phyloP scores from a whole-genome alignment of 2,113 vertebrate species.

The Neotoma lepida region DNA sequence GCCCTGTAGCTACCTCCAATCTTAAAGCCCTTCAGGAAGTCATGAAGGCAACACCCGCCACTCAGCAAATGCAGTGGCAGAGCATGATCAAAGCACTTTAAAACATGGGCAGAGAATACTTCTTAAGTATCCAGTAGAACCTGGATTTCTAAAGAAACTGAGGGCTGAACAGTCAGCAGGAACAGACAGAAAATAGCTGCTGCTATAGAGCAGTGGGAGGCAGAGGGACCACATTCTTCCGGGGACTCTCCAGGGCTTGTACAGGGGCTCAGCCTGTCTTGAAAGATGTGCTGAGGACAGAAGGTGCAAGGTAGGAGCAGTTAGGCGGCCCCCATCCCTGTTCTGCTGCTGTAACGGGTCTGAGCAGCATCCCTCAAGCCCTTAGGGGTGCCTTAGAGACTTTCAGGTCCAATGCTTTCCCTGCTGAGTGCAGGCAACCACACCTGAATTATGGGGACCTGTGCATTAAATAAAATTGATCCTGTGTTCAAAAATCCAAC shows the following conservation, averaged over 20 bases:
- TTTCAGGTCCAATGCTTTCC: background rate
- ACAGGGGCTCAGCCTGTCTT: background rate
- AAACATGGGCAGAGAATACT: background rate
- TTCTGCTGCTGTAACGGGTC: background rate
- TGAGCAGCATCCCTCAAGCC: background rate
- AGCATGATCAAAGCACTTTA: too few relatives aligned
- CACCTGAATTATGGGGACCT: background rate
- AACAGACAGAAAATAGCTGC: background rate
- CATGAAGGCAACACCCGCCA: background rate
- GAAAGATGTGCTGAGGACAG: background rate
- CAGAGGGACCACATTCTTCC: background rate
- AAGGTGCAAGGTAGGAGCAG: too few relatives aligned
- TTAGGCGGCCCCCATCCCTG: background rate
- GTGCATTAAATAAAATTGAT: too few relatives aligned
- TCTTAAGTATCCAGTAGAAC: background rate
- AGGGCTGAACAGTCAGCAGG: background rate
- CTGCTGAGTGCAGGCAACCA: background rate
- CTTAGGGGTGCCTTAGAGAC: background rate
- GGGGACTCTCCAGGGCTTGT: background rate
- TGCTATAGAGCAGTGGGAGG: background rate
- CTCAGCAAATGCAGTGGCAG: too few relatives aligned
- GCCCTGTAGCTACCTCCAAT: too few relatives aligned
- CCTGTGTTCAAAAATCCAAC: background rate
- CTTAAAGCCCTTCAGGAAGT: background rate
- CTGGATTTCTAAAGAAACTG: background rate